Conservation (phyloP, 2,113 vertebrate genomes). For the Enhydra lutris region DNA sequence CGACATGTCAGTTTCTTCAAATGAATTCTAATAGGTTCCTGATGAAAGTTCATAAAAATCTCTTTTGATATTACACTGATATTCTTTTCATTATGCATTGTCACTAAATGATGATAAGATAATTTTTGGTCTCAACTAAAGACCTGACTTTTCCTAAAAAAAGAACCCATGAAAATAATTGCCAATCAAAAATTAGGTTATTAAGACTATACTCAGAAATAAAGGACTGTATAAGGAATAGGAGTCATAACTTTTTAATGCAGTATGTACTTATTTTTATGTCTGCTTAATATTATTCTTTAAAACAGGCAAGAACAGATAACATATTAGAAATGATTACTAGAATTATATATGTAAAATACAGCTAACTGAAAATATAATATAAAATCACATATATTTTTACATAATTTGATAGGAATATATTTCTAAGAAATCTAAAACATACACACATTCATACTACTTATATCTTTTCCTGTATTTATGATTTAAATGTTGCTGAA, state of each 20-base stretch:
- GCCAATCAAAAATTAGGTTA: not conserved
- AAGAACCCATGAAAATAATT: conserved; percentile 29
- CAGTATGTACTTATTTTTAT: not conserved
- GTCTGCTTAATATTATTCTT: not conserved
- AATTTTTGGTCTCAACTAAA: conserved; percentile 36
- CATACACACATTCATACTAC: not conserved
- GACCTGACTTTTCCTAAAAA: not conserved
- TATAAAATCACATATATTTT: not conserved
- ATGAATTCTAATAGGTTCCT: conserved; percentile 25
- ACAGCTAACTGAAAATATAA: not conserved
- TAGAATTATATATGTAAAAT: not conserved
- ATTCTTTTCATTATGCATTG: conserved; percentile 48
- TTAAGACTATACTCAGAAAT: not conserved
- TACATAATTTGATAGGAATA: not conserved
- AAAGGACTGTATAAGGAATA: not conserved
- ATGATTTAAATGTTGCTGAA: not conserved
- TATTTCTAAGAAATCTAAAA: not conserved
- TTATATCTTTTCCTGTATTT: not conserved
- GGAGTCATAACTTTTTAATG: not conserved
- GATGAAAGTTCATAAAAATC: conserved; percentile 39
- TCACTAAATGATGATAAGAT: conserved; percentile 36
- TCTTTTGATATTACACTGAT: not conserved
- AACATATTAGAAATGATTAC: not conserved
- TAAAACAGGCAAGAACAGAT: not conserved
- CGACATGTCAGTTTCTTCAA: conserved; percentile 14